These are phyloP conservation scores for Zoanthus solanderi DNA, from an alignment of 92 coral and sea anemone genomes.

Conservation along the genomic window DNA sequence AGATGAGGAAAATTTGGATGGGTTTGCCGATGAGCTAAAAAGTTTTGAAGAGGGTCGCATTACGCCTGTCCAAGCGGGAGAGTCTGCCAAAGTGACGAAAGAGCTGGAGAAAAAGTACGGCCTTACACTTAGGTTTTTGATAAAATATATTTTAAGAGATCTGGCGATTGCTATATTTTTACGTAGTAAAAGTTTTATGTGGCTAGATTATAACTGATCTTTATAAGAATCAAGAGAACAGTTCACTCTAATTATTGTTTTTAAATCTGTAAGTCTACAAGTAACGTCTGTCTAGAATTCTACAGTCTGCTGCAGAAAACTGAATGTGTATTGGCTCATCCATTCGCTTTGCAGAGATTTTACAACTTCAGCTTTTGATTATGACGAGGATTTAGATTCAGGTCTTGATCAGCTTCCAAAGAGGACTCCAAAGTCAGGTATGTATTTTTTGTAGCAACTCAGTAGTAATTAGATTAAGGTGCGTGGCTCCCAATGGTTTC, in stretches of 20 bases:
- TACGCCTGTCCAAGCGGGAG: neutral
- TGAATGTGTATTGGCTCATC: neutral
- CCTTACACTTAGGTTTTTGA: neutral
- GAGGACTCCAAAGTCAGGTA: slow-evolving; percentile 44
- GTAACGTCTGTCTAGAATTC: too few relatives aligned
- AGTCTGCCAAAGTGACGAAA: neutral
- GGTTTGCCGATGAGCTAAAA: neutral
- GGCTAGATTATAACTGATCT: neutral
- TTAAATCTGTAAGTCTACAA: too few relatives aligned
- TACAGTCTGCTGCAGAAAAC: too few relatives aligned
- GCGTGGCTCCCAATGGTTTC: too few relatives aligned
- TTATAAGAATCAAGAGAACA: neutral
- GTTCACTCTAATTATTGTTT: too few relatives aligned
- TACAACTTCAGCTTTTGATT: slow-evolving; percentile 42
- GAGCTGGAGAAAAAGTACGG: slow-evolving; percentile 2
- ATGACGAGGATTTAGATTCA: slow-evolving; percentile 28
- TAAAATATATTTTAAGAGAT: neutral
- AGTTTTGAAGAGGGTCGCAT: neutral
- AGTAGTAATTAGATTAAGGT: too few relatives aligned
- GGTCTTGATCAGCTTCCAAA: slow-evolving; percentile 23
- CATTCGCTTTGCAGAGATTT: neutral
- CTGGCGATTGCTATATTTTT: neutral
- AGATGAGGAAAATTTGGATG: neutral
- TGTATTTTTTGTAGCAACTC: neutral
- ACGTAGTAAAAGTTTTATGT: neutral